A percentile compares a stretch with the other conserved stretches of the same genome.
Evolutionary conservation across 2,113 vertebrate species (phyloP).

Genomic region (Alexandromys fortis): DNA sequence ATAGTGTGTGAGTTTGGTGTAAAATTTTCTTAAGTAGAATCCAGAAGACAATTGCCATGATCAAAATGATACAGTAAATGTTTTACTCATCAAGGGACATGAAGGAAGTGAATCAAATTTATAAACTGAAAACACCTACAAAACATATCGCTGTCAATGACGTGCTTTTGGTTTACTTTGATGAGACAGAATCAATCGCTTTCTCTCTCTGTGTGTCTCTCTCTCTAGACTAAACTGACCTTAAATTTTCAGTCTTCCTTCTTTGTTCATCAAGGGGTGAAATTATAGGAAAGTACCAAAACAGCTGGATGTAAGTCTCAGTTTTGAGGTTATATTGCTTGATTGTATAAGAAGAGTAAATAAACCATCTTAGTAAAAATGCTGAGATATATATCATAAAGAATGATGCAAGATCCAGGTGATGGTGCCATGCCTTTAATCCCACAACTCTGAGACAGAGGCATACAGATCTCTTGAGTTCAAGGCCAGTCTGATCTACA

Average conservation of each 20-base stretch:
- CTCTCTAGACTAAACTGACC: neutral
- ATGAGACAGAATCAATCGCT: neutral
- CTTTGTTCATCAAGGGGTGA: neutral
- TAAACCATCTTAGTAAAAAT: neutral
- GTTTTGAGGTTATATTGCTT: neutral
- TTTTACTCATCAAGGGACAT: neutral
- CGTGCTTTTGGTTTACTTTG: neutral
- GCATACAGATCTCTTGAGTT: too few relatives aligned
- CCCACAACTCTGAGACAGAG: too few relatives aligned
- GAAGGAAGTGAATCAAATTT: neutral
- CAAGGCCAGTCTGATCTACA: too few relatives aligned
- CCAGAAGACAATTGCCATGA: neutral
- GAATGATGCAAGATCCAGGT: neutral
- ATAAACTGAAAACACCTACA: neutral
- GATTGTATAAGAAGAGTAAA: neutral
- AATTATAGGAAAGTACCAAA: neutral
- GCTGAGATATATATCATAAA: neutral
- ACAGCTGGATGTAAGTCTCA: neutral
- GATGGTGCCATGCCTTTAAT: too few relatives aligned
- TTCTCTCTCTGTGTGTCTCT: too few relatives aligned
- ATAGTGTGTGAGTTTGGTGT: neutral
- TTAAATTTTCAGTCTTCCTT: neutral
- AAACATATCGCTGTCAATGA: neutral
- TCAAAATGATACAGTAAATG: neutral
- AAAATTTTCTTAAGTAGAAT: neutral